phyloP scores from a whole-genome alignment of 2,797 vertebrate species.

The Paramormyrops hopkinsi region DNA sequence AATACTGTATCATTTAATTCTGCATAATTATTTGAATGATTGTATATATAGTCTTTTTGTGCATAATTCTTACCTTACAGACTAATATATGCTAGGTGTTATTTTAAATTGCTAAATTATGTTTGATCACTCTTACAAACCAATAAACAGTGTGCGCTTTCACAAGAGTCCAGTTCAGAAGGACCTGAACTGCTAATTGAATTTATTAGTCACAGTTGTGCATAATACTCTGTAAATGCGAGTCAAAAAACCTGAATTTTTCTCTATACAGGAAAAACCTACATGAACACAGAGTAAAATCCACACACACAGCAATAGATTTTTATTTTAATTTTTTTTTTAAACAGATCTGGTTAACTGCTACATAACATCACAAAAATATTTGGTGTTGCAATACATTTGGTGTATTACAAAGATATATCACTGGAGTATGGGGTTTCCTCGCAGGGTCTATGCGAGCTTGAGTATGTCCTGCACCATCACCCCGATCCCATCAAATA shows the following conservation, averaged over 20 bases:
- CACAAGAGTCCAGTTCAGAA: neutral
- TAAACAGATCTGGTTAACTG: neutral
- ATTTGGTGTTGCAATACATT: neutral
- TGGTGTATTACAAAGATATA: neutral
- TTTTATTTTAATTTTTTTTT: neutral
- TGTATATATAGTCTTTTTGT: neutral
- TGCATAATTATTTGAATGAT: neutral
- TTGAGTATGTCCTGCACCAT: conserved; percentile 74
- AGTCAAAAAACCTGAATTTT: neutral
- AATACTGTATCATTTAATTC: neutral
- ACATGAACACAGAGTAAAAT: neutral
- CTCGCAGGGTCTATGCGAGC: conserved; percentile 53
- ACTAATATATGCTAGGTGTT: neutral
- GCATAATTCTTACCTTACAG: neutral
- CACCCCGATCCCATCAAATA: conserved; percentile 65
- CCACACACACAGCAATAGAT: neutral
- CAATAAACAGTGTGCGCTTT: neutral
- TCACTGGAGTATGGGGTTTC: neutral
- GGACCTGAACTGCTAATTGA: neutral
- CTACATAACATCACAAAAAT: neutral
- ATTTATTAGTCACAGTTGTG: neutral
- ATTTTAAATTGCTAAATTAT: neutral
- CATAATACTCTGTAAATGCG: neutral
- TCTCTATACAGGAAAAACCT: neutral
- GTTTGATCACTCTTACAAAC: neutral